Evolutionary conservation across 1,140 invertebrate species (phyloP).

Genomic region (Chelonus insularis): DNA sequence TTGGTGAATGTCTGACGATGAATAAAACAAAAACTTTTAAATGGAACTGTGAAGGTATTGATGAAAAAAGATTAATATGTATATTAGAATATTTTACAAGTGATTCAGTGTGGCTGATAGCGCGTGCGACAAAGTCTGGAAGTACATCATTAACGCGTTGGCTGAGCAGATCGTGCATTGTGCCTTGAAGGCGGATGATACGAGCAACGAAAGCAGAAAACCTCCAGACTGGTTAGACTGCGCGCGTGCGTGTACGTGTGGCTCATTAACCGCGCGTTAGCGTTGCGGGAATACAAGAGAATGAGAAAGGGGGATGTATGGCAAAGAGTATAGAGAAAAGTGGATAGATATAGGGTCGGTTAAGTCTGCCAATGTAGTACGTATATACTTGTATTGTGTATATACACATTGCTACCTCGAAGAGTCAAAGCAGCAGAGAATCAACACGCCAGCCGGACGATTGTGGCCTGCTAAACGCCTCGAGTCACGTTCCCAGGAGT

Average conservation of each 20-base stretch:
- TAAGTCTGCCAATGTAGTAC: neutral
- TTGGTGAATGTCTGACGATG: no score
- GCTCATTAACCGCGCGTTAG: slow-evolving; percentile 51
- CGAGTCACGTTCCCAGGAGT: slow-evolving; percentile 47
- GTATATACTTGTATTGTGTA: neutral
- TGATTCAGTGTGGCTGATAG: no score
- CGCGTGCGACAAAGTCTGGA: slow-evolving; percentile 35
- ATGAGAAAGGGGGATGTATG: slow-evolving; percentile 14
- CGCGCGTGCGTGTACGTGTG: slow-evolving; percentile 43
- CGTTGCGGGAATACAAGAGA: slow-evolving; percentile 34
- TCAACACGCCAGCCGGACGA: slow-evolving; percentile 46
- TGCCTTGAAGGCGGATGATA: slow-evolving; percentile 33
- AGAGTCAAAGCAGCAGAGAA: slow-evolving; percentile 29
- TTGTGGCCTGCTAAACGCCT: slow-evolving; percentile 48
- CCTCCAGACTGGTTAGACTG: neutral
- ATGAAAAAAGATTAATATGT: no score
- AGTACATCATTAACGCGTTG: slow-evolving; percentile 53
- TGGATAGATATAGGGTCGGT: slow-evolving; percentile 16
- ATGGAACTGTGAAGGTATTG: no score
- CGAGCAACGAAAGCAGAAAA: slow-evolving; percentile 11
- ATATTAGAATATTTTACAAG: no score
- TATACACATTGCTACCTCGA: no score
- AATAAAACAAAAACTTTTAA: no score
- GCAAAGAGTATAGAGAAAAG: slow-evolving; percentile 9
- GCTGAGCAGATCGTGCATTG: slow-evolving; percentile 50